Evolutionary conservation across 2,113 vertebrate genomes (phyloP), one percentile per base, ranked within the genome.

Genomic region (Petrocephalus microphthalmus): DNA sequence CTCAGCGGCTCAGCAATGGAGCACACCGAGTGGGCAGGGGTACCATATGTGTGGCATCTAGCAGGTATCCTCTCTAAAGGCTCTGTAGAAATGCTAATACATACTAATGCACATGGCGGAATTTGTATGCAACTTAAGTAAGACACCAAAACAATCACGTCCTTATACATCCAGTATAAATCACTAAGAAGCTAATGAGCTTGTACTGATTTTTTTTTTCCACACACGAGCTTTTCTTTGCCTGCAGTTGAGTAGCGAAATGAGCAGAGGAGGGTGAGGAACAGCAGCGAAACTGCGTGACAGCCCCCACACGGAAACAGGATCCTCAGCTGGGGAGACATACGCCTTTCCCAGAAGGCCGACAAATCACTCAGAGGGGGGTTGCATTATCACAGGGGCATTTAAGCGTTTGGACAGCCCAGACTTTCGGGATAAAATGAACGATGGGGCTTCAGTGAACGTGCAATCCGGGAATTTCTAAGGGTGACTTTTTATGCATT

Each of bases 351-450:
- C 52, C 33, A 60, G 52, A 78, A 42, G 19, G 37, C 87, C 78
- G 25, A 15, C 49, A 88, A 45, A 82, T 82, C 22, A 88, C 25
- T 54, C 19, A 13, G 8, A 29, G 67, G 51, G 5, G 20, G 29
- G 19, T 47, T 81, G 37, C 60, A 82, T 60, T 33, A 19, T 57
- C 87, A 60, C 74, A 83, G 29, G 33, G 17, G 51, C 20, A 54
- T 37, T 78, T 11, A 54, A 49, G 37, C 78, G 11, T 22, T n/a
- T 81, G 6, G 29, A 5, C 11, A 47, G 67, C 19, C 67, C 51
- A 15, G 52, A 82, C 53, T 53, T 74, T 88, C 60, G 81, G 10
- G 29, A 11, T 60, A 83, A 83, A 60, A 88, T 88, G 57, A 88
- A 83, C 8, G 57, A 22, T 17, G 10, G 7, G 10, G 20, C 29